Base-by-base conservation (phyloP, 2,113 vertebrate genomes). In the Sturnus vulgaris region DNA sequence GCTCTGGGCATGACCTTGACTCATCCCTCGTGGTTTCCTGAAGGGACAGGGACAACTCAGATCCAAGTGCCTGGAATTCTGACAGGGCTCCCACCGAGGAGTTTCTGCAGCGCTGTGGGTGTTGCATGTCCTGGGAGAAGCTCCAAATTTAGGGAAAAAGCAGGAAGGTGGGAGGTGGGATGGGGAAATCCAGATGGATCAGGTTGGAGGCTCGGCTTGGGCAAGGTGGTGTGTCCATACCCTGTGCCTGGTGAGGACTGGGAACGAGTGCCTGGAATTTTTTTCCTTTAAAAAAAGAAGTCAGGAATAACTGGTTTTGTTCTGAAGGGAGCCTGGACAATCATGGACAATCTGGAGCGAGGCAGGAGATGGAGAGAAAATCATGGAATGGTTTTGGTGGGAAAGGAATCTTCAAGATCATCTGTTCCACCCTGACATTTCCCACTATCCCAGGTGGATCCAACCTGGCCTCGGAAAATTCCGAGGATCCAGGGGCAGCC, bases 371-470 rank as follows among this genome's bases (percentile, higher is more conserved):
- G 5, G 42, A 42, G 1, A 7, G 12, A 35, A 50, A 82, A 60
- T 60, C 55, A 6, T 33, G 52, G 40, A 46, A 80, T 37, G 1
- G 6, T 37, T 66, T 16, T 10, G 12, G 16, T 33, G 9, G 33
- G 50, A 53, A 23, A 52, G 37, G 60, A 39, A 44, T 18, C 25
- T 35, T 79, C 19, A 65, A 19, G 49, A 3, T n/a, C 18, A 17
- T 28, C 23, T 16, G 5, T 23, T 22, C 47, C 19, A 23, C 12
- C 12, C 49, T 17, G 39, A 15, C 25, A 24, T 10, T 7, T 68
- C 1, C 52, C 28, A 27, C 5, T 0, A 0, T 17, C 18, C 76
- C 61, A 55, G 33, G 7, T 1, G 2, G 39, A 4, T 55, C 50
- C 61, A 80, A 0, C 60, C 39, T 14, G 24, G 24, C 49, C 25